Evolutionary conservation across 2,888 invertebrate species (phyloP), one percentile per base, ranked within the genome.

Genomic region (Ichneumon xanthorius): DNA sequence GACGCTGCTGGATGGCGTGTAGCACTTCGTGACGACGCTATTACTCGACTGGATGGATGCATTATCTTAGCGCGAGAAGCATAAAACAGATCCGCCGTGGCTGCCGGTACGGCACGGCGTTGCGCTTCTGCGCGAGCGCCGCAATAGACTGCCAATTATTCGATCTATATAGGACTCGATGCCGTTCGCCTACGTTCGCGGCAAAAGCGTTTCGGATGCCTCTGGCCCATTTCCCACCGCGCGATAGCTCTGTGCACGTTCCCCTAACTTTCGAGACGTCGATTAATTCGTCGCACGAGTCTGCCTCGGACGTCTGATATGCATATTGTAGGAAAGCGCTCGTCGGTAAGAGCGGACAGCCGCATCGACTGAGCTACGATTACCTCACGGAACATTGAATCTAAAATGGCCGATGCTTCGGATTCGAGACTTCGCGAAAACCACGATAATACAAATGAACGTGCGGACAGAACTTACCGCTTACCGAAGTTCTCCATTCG

Each of bases 1-100:
- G 80, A 78, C 82, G 77, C 33, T 50, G 53, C 73, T 81, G 79
- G 83, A 79, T 88, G 87, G 87, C 88, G 87, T 88, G 86, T 83
- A 80, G 87, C 82, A 82, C 55, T 87, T 88, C 88, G 88, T 88
- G 88, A 88, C 88, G 86, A 86, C 79, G 88, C 86, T 86, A 88
- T 88, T 88, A 86, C 53, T 70, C 82, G 82, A 67, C 82, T 85
- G 82, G 84, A 88, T 88, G 87, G 87, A 88, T 88, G 88, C 88
- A 88, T 88, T 88, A 88, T 88, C 87, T 86, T 78, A 79, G 85
- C 78, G 77, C 70, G 70, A 71, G 48, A 55, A 45, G 79, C 75
- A 81, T 82, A 78, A 80, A 87, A 87, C 82, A 80, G 84, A 80
- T 82, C 77, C 72, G 68, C 45, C 70, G 58, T 55, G 22, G 75